Base-by-base conservation (phyloP, 2,888 invertebrate species). In the Gastrophysa polygoni region DNA sequence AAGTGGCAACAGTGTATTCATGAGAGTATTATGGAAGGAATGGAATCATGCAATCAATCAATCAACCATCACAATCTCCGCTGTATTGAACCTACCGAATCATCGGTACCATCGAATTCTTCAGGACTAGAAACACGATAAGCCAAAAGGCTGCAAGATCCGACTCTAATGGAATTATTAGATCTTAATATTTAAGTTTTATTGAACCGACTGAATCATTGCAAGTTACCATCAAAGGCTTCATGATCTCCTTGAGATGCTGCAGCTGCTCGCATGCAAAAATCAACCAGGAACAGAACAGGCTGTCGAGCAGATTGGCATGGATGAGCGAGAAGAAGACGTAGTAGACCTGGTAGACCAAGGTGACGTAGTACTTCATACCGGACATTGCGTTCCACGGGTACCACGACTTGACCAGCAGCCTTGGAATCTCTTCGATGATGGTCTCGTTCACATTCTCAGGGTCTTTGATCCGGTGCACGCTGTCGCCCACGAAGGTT, bases 181-280 rank as follows among this genome's bases (percentile, higher is more conserved):
- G n/a, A n/a, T n/a, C n/a, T n/a, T n/a, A n/a, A n/a, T n/a, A n/a
- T n/a, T n/a, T n/a, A n/a, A n/a, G n/a, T n/a, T n/a, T n/a, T n/a
- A n/a, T n/a, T n/a, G n/a, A n/a, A n/a, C n/a, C n/a, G n/a, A n/a
- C 10, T 16, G 16, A 49, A 21, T 16, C n/a, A 7, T 8, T 46
- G n/a, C n/a, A n/a, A n/a, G n/a, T 69, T 73, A 79, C 81, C 91
- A 94, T 93, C 55, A 94, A 81, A 0, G 93, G 93, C 69, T 92
- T 92, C 90, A 94, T 90, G 66, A 93, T 93, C 49, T 91, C 90
- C 77, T 93, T 94, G 38, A 93, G 82, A 78, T 94, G 93, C 76
- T 91, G 91, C 60, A 94, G 82, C 77, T 94, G 93, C 72, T 93
- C 93, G 72, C 93, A 94, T 0, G 93, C 92, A 74, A 92, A 93